Conservation (phyloP, 2,797 vertebrate genomes). For the Merluccius polli region DNA sequence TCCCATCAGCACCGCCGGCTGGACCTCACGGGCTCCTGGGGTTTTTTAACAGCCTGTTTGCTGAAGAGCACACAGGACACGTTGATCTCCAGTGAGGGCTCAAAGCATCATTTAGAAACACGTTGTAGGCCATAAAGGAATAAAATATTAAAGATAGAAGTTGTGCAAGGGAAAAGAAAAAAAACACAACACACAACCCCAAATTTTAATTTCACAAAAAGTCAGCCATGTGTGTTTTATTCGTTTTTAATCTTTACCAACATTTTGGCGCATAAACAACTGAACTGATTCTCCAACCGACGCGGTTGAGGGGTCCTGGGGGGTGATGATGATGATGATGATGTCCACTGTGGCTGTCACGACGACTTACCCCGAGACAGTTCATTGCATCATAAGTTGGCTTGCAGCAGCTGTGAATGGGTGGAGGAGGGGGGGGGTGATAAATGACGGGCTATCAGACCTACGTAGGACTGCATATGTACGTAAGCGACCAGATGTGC, state of each 20-base stretch:
- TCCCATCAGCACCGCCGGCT: too few species aligned
- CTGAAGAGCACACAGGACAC: too few species aligned
- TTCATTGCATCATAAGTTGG: neutral
- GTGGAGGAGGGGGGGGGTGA: neutral
- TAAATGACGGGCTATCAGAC: neutral
- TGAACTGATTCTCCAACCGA: neutral
- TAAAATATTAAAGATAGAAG: neutral
- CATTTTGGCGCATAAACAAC: neutral
- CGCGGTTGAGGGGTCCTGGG: neutral
- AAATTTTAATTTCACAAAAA: neutral
- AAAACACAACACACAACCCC: too few species aligned
- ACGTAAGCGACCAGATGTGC: constrained; percentile 1
- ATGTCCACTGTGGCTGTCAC: too few species aligned
- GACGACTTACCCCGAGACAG: too few species aligned
- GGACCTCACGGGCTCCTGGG: too few species aligned
- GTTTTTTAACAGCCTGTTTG: too few species aligned
- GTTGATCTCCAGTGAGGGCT: too few species aligned
- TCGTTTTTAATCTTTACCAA: neutral
- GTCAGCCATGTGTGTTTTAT: neutral
- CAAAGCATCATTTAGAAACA: neutral
- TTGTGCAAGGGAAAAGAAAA: too few species aligned
- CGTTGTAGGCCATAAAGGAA: neutral
- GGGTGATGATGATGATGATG: neutral
- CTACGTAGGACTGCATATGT: neutral
- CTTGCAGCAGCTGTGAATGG: neutral